Base-by-base conservation (phyloP, 1,140 invertebrate species). In the Conopomorpha cramerella region DNA sequence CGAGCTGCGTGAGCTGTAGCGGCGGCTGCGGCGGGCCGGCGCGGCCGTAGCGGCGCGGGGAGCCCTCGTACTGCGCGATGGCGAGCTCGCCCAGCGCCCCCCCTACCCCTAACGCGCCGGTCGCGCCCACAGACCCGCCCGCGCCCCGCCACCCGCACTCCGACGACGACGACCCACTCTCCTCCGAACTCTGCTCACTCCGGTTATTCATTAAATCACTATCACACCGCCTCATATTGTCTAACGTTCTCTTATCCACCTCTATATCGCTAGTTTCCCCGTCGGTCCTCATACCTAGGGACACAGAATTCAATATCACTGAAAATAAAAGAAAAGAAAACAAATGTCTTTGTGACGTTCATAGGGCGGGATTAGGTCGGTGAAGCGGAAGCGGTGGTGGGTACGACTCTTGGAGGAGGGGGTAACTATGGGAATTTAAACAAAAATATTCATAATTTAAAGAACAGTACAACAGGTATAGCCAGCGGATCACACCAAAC, bases 31-130 rank as follows among this genome's bases (percentile, higher is more conserved):
- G 3, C 4, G 14, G 56, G 1, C 48, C 36, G 2, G 60, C 67
- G 26, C 86, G 78, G 2, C 92, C 92, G 63, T 95, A 95, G 43
- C 93, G 82, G 45, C 91, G 81, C 2, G 93, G 93, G 23, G 92
- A 95, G 13, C 91, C 92, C 44, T 94, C 92, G 66, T 96, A 96
- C 49, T 95, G 91, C 19, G 91, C 90, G 50, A 94, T 93, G 8
- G 91, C 90, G 45, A 94, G 72, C 73, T 88, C 90, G 14, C 92
- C 93, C 62, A 95, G 95, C 32, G 93, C 84, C 46, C 90, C 84
- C n/a, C 70, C 63, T 3, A 60, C 67, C 8, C 66, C 66, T 35
- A 63, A 65, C 10, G 59, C 49, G 6, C 62, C 72, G 14, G 62
- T 67, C 31, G 60, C 73, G 2, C 43, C 61, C 4, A 67, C 66